Evolutionary conservation across 2,113 vertebrate genomes (phyloP), one percentile per base, ranked within the genome.

Genomic region (Elephantulus edwardii): DNA sequence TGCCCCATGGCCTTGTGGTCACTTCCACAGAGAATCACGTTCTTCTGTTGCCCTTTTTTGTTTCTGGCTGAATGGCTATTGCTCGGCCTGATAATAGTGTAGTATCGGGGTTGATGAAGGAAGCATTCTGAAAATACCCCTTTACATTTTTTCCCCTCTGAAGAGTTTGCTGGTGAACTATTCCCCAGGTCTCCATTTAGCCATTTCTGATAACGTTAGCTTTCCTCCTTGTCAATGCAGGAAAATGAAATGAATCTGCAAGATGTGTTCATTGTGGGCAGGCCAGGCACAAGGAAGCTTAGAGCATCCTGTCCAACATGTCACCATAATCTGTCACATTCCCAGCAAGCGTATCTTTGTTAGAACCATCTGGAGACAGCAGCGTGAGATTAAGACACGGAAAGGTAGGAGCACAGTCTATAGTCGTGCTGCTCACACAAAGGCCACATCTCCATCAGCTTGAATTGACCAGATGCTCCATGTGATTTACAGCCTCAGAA

Each of bases 21-120:
- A 93, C 96, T 96, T n/a, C 95, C 93, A 6, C 40, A 88, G 95
- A 96, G 95, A 97, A 93, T 85, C 93, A 86, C 86, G 86, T 91
- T 93, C 94, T 94, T 88, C 95, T 93, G 96, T 91, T 74, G 90
- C 85, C 33, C 91, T 70, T 80, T 96, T 96, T 96, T 89, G 88
- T 94, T 88, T 95, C 93, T 95, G 56, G 87, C 83, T 95, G 95
- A 94, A 96, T 94, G 96, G 60, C 35, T 83, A 95, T 95, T 95
- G 92, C 95, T 96, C 95, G 89, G 46, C 6, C 22, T 79, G 54
- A 72, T 1, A 2, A 19, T 8, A 30, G 22, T 86, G 10, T 28
- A 24, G 11, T 44, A 22, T 6, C 20, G 28, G 84, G 24, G 19
- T 5, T 62, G 22, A n/a, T 68, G 40, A 89, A 64, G 28, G 40